phyloP scores from a whole-genome alignment of 2,113 vertebrate species.

The Psittacula cyanocephala region DNA sequence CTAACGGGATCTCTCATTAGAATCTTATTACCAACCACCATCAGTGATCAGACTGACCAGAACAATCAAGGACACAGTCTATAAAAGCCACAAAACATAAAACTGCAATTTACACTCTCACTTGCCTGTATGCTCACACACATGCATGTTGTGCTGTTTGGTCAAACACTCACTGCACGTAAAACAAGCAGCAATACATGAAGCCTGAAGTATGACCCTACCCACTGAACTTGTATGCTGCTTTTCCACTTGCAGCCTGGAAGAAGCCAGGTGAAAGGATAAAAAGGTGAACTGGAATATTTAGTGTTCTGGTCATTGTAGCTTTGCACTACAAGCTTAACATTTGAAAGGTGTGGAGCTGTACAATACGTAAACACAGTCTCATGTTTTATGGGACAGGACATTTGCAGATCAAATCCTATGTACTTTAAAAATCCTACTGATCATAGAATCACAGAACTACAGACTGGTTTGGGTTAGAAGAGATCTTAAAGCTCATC shows the following conservation, averaged over 20 bases:
- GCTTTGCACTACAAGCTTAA: not conserved
- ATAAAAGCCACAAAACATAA: not conserved
- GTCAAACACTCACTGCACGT: accelerated
- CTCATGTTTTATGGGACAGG: accelerated
- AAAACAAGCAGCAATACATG: not conserved
- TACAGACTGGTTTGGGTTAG: not conserved
- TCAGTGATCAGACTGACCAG: not conserved
- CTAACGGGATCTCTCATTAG: conserved; percentile 27
- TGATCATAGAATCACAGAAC: not conserved
- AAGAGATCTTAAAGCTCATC: not conserved
- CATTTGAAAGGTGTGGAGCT: not conserved
- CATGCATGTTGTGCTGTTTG: not conserved
- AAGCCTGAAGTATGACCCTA: not conserved
- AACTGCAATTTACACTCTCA: not conserved
- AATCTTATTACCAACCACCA: not conserved
- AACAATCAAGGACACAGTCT: not conserved
- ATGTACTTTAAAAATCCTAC: not conserved
- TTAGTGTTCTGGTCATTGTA: not conserved
- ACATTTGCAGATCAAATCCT: not conserved
- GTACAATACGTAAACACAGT: accelerated
- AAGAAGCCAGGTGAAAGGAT: not conserved
- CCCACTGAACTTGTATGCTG: accelerated
- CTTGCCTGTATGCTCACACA: not conserved
- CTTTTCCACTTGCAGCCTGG: not conserved
- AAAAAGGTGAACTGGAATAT: not conserved